Base-by-base conservation (phyloP, 92 coral and sea anemone species). In the Meandrina meandrites region DNA sequence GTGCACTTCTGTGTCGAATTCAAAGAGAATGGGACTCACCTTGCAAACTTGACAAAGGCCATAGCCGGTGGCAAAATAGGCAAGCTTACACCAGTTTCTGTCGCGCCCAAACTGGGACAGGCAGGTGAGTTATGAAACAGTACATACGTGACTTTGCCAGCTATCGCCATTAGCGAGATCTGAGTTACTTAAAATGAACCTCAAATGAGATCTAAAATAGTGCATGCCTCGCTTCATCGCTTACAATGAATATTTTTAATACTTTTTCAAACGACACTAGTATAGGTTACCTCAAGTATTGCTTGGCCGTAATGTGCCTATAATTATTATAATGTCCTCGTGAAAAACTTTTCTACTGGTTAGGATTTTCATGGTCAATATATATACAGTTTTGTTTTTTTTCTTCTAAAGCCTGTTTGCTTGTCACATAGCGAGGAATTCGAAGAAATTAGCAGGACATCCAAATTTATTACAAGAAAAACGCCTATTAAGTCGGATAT, bases 11-110 rank as follows among this genome's bases (percentile, higher is more conserved):
- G 36, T 76, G 81, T 91, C 58, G 94, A 91, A 76, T 88, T 91
- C 75, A 91, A 85, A 37, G 40, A n/a, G 76, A 86, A 86, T 53
- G 87, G 89, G 56, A 78, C 94, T 37, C 94, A 91, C 70, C 91
- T 91, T 53, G 60, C 76, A 16, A 88, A 88, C 80, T 80, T 91
- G 86, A 88, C 87, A 21, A 80, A 86, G 32, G 86, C 88, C 21
- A 35, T 91, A 34, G 78, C 89, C 14, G 58, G 53, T 5, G 94
- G 94, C n/a, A 85, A 66, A 50, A 57, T 85, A n/a, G 88, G 88
- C 28, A 85, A 85, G 75, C 76, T 85, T 1, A 85, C 81, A 11
- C 81, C 88, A 15, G 75, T 85, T 12, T 8, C 57, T 37, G 88
- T 85, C 15, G 82, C 88, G 12, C 88, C 88, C 7, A 76, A 76